These are phyloP conservation scores for Scalopus aquaticus DNA, from an alignment of 2,113 vertebrate species.

Conservation along the genomic window DNA sequence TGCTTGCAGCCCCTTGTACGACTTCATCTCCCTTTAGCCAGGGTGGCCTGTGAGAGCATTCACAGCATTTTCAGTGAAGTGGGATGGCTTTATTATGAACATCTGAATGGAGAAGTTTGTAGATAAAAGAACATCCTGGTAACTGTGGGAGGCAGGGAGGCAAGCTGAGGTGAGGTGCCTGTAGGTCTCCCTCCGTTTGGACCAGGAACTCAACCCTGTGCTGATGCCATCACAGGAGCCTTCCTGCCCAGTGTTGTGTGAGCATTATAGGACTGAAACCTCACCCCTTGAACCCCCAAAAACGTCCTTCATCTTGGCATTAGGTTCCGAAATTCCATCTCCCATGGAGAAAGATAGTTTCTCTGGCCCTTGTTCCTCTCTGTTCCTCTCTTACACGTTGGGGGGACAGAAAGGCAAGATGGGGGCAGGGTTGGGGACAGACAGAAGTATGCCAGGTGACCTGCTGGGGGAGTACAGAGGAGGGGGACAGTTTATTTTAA, in stretches of 20 bases:
- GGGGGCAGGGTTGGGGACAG: background rate
- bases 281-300: background rate
- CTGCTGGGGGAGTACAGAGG: background rate
- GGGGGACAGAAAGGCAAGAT: background rate
- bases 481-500: background rate
- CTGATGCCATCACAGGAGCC: background rate
- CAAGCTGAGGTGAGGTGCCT: background rate
- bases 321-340: background rate
- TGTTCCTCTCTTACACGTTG: background rate
- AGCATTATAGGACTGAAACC: background rate
- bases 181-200: background rate
- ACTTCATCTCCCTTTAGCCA: background rate
- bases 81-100: background rate
- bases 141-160: background rate
- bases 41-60: background rate
- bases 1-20: background rate
- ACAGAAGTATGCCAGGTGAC: background rate
- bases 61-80: background rate
- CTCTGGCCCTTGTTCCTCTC: background rate
- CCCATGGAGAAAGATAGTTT: background rate
- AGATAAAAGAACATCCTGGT: background rate
- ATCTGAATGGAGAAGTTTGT: background rate
- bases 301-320: background rate
- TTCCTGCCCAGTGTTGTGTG: background rate
- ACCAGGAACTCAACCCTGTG: background rate